A percentile compares a stretch with the other conserved stretches of the same genome.
These are phyloP conservation scores for Aphelenchoides bicaudatus DNA, from an alignment of 2,888 invertebrate species.

Conservation along the genomic window DNA sequence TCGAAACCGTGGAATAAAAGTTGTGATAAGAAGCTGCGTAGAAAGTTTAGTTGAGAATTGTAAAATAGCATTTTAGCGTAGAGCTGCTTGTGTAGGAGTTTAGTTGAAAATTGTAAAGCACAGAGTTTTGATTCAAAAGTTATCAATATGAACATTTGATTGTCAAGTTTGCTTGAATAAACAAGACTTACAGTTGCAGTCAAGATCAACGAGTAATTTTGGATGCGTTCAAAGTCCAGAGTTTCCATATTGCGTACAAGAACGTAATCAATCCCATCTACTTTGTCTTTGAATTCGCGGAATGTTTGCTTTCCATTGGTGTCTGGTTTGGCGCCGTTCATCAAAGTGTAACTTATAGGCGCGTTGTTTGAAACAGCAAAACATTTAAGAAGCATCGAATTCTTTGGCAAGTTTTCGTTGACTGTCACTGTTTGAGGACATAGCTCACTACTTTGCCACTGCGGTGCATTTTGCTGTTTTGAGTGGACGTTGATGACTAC, in stretches of 20 bases:
- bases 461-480: constrained; percentile 47
- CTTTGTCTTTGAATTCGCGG: constrained; percentile 51
- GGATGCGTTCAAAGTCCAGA: constrained; percentile 55
- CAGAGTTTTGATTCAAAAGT: too few species aligned
- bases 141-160: too few species aligned
- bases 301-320: constrained; percentile 47
- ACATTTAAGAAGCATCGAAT: constrained; percentile 49
- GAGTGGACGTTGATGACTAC: constrained; percentile 69
- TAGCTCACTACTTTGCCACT: constrained; percentile 46
- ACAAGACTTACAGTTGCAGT: constrained; percentile 50
- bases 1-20: too few species aligned
- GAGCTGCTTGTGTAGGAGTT: too few species aligned
- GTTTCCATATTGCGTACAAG: constrained; percentile 50
- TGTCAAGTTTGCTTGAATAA: too few species aligned
- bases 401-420: constrained; percentile 44
- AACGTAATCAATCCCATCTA: constrained; percentile 43
- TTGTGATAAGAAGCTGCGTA: too few species aligned
- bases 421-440: constrained; percentile 42
- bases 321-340: constrained; percentile 37
- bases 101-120: too few species aligned
- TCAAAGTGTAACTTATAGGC: constrained; percentile 31
- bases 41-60: too few species aligned
- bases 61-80: too few species aligned
- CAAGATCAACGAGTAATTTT: constrained; percentile 55
- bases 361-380: constrained; percentile 45